A percentile compares a stretch with the other conserved stretches of the same genome.
Conservation (phyloP, 2,113 vertebrate species). For the Terrapene triunguis region DNA sequence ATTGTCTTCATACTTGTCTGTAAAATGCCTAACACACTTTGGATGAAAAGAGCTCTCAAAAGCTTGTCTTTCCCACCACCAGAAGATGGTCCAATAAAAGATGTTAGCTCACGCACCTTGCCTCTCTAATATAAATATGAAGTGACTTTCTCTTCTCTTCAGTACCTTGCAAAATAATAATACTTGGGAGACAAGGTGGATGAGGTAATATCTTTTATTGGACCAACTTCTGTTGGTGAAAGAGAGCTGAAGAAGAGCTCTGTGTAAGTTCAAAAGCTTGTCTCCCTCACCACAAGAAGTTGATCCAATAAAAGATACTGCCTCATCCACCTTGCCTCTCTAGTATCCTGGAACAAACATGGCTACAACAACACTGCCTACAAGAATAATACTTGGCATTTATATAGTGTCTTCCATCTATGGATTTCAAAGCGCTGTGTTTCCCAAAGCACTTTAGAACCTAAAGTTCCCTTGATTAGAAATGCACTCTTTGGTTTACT, state of each 20-base stretch:
- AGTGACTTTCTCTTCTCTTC: no score
- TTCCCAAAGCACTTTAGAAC: not conserved
- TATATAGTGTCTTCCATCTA: no score
- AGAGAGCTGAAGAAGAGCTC: no score
- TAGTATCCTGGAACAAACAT: not conserved
- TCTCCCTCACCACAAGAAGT: no score
- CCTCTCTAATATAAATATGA: not conserved
- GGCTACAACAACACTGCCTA: not conserved
- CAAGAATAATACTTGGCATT: not conserved
- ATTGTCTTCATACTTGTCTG: fast-evolving
- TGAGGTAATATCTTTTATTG: no score
- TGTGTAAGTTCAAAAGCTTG: no score
- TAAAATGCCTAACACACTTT: fast-evolving
- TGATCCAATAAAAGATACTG: no score
- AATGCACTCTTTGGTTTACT: not conserved
- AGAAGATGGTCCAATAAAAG: not conserved
- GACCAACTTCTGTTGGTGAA: no score
- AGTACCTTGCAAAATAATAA: not conserved
- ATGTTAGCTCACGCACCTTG: not conserved
- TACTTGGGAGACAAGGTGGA: no score
- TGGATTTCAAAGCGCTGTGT: not conserved
- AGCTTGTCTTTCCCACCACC: not conserved
- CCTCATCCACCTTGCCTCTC: no score
- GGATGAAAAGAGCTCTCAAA: not conserved
- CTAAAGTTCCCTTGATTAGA: not conserved